Percentiles rank a stretch among this genome's conserved stretches.
phyloP scores from a whole-genome alignment of 2,113 vertebrate genomes.

The Rhegmatorhina hoffmannsi region DNA sequence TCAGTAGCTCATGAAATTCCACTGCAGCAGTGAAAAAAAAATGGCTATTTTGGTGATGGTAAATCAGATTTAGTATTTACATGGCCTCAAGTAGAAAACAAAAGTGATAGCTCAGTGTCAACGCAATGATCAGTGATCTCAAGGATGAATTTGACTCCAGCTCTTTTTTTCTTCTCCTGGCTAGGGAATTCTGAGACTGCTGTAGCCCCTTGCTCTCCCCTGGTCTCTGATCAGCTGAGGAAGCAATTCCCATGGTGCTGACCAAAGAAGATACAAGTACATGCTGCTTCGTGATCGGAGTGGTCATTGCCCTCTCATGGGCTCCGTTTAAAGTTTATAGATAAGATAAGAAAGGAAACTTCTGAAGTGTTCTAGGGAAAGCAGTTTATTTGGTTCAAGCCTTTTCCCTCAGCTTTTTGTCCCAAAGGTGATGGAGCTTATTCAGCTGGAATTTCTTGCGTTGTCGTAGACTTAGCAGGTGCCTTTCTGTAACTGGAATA shows the following conservation, averaged over 20 bases:
- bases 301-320: not conserved
- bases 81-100: not conserved
- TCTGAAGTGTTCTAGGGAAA: not conserved
- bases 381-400: not conserved
- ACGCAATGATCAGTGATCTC: not conserved
- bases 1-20: slow-evolving; percentile 60
- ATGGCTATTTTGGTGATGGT: slow-evolving; percentile 8
- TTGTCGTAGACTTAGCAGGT: not conserved
- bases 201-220: not conserved
- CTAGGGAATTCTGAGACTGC: not conserved
- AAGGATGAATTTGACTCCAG: not conserved
- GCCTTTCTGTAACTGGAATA: not conserved
- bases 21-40: slow-evolving; percentile 45
- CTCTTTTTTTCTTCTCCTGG: not conserved
- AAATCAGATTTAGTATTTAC: not conserved
- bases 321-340: not conserved
- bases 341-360: not conserved
- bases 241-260: not conserved
- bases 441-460: not conserved
- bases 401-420: not conserved
- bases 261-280: not conserved
- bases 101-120: slow-evolving; percentile 5
- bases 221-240: not conserved
- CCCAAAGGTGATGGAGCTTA: not conserved
- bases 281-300: not conserved